Evolutionary conservation across 2,797 vertebrate genomes (phyloP).

Genomic region (Lagodon rhomboides): DNA sequence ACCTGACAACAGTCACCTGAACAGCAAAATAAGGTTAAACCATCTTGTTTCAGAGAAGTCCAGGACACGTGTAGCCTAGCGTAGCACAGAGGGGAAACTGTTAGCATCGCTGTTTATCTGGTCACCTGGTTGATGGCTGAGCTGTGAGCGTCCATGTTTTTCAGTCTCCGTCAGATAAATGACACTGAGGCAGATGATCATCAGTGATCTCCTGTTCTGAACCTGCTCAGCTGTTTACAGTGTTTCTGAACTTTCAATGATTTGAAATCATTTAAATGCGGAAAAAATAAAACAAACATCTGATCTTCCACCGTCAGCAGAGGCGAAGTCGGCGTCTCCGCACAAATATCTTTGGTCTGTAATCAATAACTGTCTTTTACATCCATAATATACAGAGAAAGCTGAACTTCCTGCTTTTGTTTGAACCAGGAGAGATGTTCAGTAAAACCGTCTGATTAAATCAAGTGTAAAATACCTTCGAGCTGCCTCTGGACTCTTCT

Average conservation of each 20-base stretch:
- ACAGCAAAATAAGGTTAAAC: too few relatives aligned
- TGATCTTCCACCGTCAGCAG: too few relatives aligned
- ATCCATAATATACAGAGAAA: neutral
- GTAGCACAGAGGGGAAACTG: neutral
- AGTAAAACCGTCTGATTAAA: too few relatives aligned
- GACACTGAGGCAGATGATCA: neutral
- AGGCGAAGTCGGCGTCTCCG: too few relatives aligned
- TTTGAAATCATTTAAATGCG: neutral
- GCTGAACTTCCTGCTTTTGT: neutral
- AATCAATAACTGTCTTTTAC: neutral
- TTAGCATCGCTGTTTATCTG: neutral
- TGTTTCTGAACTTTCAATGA: too few relatives aligned
- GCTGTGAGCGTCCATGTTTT: too few relatives aligned
- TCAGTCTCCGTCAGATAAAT: too few relatives aligned
- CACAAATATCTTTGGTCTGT: neutral
- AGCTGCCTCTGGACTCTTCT: slow-evolving; percentile 95
- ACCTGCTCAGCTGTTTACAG: neutral
- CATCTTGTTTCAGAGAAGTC: too few relatives aligned
- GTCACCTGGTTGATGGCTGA: too few relatives aligned
- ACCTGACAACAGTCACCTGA: neutral
- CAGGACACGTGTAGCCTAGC: neutral
- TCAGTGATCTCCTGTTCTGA: neutral
- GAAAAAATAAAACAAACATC: neutral
- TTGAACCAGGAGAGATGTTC: too few relatives aligned
- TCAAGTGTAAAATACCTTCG: slow-evolving; percentile 85